A percentile compares a stretch with the other conserved stretches of the same genome.
Conservation (phyloP, 1,140 invertebrate species). For the Geopemphigus sp. region DNA sequence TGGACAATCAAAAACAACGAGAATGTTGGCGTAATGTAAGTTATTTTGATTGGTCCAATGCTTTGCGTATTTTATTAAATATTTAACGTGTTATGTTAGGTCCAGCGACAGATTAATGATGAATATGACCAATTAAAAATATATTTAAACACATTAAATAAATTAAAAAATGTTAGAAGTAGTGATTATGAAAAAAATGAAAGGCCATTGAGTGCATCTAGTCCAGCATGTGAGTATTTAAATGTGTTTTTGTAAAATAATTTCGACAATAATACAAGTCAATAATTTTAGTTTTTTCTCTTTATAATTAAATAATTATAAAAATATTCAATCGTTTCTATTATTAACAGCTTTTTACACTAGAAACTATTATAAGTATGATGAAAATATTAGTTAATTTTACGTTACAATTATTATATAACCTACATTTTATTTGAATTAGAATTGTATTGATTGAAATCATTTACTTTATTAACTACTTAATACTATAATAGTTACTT, state of each 20-base stretch:
- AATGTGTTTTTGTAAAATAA: not conserved
- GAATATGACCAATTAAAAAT: slow-evolving; percentile 91
- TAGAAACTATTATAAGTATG: too few relatives aligned
- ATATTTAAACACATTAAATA: slow-evolving; percentile 67
- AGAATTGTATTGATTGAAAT: not conserved
- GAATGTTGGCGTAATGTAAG: slow-evolving; percentile 85
- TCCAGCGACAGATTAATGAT: slow-evolving; percentile 82
- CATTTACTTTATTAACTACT: not conserved
- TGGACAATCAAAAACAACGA: slow-evolving; percentile 70
- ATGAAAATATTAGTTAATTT: not conserved
- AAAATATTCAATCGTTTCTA: too few relatives aligned
- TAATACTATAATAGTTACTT: too few relatives aligned
- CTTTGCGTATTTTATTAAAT: not conserved
- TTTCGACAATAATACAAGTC: not conserved
- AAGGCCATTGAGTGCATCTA: slow-evolving; percentile 41
- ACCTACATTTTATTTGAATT: too few relatives aligned
- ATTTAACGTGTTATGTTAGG: slow-evolving; percentile 58
- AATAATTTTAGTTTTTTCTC: too few relatives aligned
- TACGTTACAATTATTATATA: not conserved
- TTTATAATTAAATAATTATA: too few relatives aligned
- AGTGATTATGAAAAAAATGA: slow-evolving; percentile 41
- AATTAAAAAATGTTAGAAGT: slow-evolving; percentile 58
- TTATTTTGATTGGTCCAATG: not conserved
- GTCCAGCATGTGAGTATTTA: slow-evolving; percentile 44
- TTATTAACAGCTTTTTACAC: too few relatives aligned